A percentile compares a stretch with the other conserved stretches of the same genome.
These are phyloP conservation scores for Anarrhichthys ocellatus DNA, from an alignment of 2,113 vertebrate genomes.

Conservation along the genomic window DNA sequence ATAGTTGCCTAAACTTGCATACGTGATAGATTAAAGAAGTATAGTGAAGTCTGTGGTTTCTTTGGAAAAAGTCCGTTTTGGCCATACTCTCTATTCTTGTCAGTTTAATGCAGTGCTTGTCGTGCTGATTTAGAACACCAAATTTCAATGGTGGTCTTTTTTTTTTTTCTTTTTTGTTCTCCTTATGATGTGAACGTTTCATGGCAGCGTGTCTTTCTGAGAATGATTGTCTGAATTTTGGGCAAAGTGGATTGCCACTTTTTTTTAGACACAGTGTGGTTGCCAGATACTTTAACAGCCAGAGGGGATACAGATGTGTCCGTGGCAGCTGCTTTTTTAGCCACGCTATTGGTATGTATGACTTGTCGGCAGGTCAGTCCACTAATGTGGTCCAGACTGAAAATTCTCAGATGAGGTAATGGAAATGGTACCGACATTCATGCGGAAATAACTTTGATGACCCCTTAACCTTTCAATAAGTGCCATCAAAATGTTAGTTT, in stretches of 20 bases:
- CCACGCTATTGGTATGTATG: not conserved
- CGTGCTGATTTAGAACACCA: not conserved
- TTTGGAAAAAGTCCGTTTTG: not conserved
- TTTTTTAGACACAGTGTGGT: not conserved
- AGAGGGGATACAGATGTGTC: constrained; percentile 20
- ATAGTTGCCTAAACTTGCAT: constrained; percentile 18
- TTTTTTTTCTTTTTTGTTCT: not conserved
- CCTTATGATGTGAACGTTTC: constrained; percentile 22
- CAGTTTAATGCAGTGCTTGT: constrained; percentile 4
- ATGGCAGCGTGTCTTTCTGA: constrained; percentile 16
- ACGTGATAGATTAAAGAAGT: constrained; percentile 22
- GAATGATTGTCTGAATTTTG: not conserved
- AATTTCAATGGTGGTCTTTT: constrained; percentile 1
- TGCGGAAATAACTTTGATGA: not conserved
- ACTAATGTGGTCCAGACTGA: not conserved
- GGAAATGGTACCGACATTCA: not conserved
- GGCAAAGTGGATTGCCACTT: not conserved
- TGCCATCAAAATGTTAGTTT: not conserved
- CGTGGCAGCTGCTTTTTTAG: not conserved
- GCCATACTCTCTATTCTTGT: constrained; percentile 1
- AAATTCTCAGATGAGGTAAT: not conserved
- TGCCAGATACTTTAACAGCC: constrained; percentile 14
- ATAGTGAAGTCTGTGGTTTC: constrained; percentile 24
- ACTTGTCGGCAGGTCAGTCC: not conserved
- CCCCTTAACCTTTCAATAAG: not conserved